Conservation (phyloP, 2,797 vertebrate species). For the Smutsia gigantea region DNA sequence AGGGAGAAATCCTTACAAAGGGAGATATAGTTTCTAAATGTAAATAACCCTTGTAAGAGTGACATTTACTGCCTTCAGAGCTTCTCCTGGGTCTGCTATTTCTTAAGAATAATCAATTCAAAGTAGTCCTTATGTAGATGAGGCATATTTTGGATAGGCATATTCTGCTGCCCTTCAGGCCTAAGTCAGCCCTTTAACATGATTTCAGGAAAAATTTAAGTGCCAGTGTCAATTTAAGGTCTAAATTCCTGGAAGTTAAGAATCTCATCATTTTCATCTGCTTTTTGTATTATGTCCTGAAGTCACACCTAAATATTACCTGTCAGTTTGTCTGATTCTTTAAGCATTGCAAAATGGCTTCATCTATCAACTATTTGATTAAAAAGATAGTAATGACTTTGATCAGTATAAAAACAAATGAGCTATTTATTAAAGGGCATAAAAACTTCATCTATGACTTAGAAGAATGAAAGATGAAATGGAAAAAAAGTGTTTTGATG, state of each 20-base stretch:
- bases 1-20: not conserved
- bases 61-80: not conserved
- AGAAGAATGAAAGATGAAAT: not conserved
- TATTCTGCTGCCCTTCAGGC: not conserved
- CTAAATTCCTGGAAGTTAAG: not conserved
- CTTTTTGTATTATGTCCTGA: not conserved
- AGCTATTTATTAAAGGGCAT: not conserved
- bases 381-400: not conserved
- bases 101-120: not conserved
- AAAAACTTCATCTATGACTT: not conserved
- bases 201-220: not conserved
- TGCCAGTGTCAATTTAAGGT: not conserved
- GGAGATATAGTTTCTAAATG: not conserved
- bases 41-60: not conserved
- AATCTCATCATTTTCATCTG: not conserved
- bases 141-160: not conserved
- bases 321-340: not conserved
- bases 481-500: not conserved
- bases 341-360: not conserved
- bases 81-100: not conserved
- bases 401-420: not conserved
- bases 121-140: not conserved
- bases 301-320: not conserved
- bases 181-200: not conserved
- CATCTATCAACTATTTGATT: not conserved